Base-by-base conservation (phyloP, 2,888 invertebrate species). In the Brachyptera risi region DNA sequence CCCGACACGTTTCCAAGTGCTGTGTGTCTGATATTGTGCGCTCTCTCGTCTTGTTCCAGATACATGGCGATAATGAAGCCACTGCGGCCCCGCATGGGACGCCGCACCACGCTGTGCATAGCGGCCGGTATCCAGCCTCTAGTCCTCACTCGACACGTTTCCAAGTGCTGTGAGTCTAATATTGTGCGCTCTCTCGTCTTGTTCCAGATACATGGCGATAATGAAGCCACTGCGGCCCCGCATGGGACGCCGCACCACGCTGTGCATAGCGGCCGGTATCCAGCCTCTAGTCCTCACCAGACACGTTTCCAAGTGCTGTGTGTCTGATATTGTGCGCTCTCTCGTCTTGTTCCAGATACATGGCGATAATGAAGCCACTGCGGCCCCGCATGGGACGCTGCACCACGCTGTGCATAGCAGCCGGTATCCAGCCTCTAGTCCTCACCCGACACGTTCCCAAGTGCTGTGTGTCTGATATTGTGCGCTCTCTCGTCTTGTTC, bases 231-330 rank as follows among this genome's bases (percentile, higher is more conserved):
- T 31, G 31, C 83, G 87, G 65, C 96, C 94, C 1, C 81, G 96
- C 59, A 87, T 95, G 82, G 92, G 95, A 26, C 87, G 88, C 71
- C 80, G 87, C 24, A 84, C 87, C 13, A 95, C 95, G 0, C 79
- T 96, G 58, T 86, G 86, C 68, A 86, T 93, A 66, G 92, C 92
- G 0, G 81, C 86, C 3, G 80, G 84, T 58, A 95, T 95, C 68
- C 96, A 96, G 96, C 75, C 85, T 0, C 80, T 87, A 65, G 91
- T 92, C 35, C 83, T n/a, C 4, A 40, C 15, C 9, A 7, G 7
- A n/a, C 7, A 4, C 40, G 4, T 4, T 40, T 15, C 17, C 40
- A n/a, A n/a, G n/a, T n/a, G n/a, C n/a, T n/a, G n/a, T n/a, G n/a
- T n/a, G n/a, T n/a, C n/a, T n/a, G n/a, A n/a, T n/a, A n/a, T n/a